A percentile compares a stretch with the other conserved stretches of the same genome.
phyloP scores from a whole-genome alignment of 2,113 vertebrate species.

The Apteryx owenii region DNA sequence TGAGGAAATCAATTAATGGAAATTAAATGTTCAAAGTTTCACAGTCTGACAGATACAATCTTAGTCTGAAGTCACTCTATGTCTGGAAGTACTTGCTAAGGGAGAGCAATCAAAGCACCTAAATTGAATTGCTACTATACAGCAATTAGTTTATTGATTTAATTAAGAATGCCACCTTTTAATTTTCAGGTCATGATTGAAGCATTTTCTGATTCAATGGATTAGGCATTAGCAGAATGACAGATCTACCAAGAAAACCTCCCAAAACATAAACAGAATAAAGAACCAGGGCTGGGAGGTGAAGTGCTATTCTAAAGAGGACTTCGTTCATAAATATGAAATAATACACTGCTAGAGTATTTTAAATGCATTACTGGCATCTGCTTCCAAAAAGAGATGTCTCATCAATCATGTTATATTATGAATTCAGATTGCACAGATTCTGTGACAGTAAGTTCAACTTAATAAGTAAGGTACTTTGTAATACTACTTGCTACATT shows the following conservation, averaged over 20 bases:
- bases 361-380: slow-evolving; percentile 60
- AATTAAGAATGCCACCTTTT: slow-evolving; percentile 95
- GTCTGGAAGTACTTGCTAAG: slow-evolving; percentile 87
- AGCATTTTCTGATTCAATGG: slow-evolving; percentile 84
- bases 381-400: slow-evolving; percentile 61
- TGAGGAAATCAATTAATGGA: slow-evolving; percentile 97
- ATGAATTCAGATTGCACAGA: slow-evolving; percentile 53
- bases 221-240: slow-evolving; percentile 78
- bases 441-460: slow-evolving; percentile 56
- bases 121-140: slow-evolving; percentile 95
- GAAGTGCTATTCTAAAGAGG: slow-evolving; percentile 38
- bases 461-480: slow-evolving; percentile 54
- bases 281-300: background rate
- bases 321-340: slow-evolving; percentile 47
- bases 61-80: slow-evolving; percentile 83
- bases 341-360: slow-evolving; percentile 43
- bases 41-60: slow-evolving; percentile 89
- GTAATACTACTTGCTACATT: slow-evolving; percentile 31
- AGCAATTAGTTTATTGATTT: slow-evolving; percentile 99
- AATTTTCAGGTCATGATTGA: slow-evolving; percentile 91
- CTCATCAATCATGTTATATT: slow-evolving; percentile 64
- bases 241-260: slow-evolving; percentile 63
- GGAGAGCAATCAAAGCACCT: slow-evolving; percentile 87
- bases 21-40: slow-evolving; percentile 92
- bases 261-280: slow-evolving; percentile 60